Percentiles rank a stretch among this genome's conserved stretches.
phyloP scores from a whole-genome alignment of 2,888 invertebrate genomes.

The Tetragonula carbonaria region DNA sequence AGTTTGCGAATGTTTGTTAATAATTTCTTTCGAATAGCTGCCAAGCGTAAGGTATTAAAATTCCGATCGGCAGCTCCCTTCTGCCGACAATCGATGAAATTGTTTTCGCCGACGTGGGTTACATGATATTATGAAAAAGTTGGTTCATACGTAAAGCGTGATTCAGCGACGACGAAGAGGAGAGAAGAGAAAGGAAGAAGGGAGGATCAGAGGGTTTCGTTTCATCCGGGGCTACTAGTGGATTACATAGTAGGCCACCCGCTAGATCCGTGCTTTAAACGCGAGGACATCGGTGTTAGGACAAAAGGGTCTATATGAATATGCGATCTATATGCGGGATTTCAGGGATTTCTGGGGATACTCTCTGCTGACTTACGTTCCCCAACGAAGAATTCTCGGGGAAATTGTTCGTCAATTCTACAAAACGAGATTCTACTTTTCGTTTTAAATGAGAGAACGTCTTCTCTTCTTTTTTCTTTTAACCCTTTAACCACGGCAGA shows the following conservation, averaged over 20 bases:
- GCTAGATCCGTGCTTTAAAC: constrained; percentile 24
- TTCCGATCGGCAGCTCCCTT: neutral
- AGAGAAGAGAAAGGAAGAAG: neutral
- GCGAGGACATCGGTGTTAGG: constrained; percentile 15
- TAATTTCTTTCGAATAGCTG: too few relatives aligned
- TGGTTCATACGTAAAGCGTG: neutral
- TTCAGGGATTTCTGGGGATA: constrained; percentile 15
- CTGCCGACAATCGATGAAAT: neutral
- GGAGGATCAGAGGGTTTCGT: constrained; percentile 5
- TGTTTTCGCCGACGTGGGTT: neutral
- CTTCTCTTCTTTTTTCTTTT: too few relatives aligned
- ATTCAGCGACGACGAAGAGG: neutral
- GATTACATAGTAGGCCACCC: constrained; percentile 20
- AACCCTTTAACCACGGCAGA: too few relatives aligned
- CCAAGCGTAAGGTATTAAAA: too few relatives aligned
- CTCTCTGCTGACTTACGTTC: neutral
- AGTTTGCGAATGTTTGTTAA: too few relatives aligned
- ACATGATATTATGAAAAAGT: neutral
- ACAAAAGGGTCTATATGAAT: constrained; percentile 29
- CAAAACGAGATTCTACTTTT: neutral
- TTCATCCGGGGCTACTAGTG: constrained; percentile 19
- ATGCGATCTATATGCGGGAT: constrained; percentile 20
- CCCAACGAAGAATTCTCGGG: neutral
- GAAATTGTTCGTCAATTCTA: neutral
- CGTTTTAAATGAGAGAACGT: neutral